These are phyloP conservation scores for Gadopsis marmoratus DNA, from an alignment of 2,797 vertebrate species.

Conservation along the genomic window DNA sequence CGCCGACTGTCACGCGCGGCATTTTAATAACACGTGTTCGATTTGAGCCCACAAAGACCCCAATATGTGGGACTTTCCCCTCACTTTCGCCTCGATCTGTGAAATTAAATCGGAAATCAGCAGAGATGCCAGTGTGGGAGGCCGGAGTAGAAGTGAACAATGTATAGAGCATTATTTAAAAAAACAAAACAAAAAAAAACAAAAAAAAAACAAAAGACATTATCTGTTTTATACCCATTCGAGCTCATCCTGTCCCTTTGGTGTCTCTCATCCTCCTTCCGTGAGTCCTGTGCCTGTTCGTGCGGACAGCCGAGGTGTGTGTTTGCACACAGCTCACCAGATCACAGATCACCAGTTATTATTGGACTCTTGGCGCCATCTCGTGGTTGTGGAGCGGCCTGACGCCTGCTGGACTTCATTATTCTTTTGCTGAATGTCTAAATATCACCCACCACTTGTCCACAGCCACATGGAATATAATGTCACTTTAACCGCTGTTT, in stretches of 20 bases:
- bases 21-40: background rate
- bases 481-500: background rate
- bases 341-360: background rate
- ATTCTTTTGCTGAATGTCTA: background rate
- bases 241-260: background rate
- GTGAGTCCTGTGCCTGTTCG: background rate
- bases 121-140: background rate
- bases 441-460: background rate
- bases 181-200: too few relatives aligned
- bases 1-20: background rate
- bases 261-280: background rate
- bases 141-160: constrained; percentile 9
- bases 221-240: background rate
- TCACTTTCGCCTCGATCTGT: background rate
- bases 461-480: background rate
- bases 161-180: background rate
- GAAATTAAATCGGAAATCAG: background rate
- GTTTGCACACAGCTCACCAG: background rate
- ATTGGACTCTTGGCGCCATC: constrained; percentile 61
- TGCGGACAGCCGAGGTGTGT: background rate
- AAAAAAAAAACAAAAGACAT: background rate
- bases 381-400: constrained; percentile 22
- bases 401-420: background rate
- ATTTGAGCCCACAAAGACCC: background rate
- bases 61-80: background rate